Percentiles rank a stretch among this genome's conserved stretches.
Conservation (phyloP, 2,113 vertebrate genomes). For the Anguilla rostrata region DNA sequence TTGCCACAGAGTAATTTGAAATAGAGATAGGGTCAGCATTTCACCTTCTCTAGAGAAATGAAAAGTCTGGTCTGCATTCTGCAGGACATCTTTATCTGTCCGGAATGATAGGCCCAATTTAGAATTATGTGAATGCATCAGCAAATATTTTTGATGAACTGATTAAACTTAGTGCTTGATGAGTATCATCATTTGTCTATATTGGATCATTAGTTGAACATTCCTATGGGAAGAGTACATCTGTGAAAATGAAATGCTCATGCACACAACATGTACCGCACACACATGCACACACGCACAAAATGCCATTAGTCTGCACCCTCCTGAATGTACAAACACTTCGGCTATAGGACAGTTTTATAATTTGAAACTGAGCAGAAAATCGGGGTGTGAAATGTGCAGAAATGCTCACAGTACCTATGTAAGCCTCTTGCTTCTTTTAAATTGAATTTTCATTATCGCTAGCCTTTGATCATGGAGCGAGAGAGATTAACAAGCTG, state of each 20-base stretch:
- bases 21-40: conserved; percentile 27
- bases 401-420: background rate
- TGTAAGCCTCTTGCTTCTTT: background rate
- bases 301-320: background rate
- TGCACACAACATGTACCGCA: background rate
- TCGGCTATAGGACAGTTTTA: background rate
- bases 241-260: background rate
- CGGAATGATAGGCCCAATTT: background rate
- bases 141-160: conserved; percentile 28
- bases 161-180: conserved; percentile 12
- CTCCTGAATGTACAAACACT: background rate
- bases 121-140: background rate
- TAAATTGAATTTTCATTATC: background rate
- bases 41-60: conserved; percentile 26
- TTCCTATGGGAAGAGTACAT: conserved; percentile 13
- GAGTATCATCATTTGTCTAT: conserved; percentile 8
- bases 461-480: background rate
- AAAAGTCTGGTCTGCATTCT: conserved; percentile 27
- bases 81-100: conserved; percentile 26
- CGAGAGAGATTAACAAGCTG: background rate
- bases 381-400: background rate
- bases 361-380: background rate
- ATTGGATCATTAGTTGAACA: conserved; percentile 22
- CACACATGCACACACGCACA: background rate
- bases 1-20: conserved; percentile 1